Evolutionary conservation across 2,797 vertebrate genomes (phyloP).

Genomic region (Natrix natrix): DNA sequence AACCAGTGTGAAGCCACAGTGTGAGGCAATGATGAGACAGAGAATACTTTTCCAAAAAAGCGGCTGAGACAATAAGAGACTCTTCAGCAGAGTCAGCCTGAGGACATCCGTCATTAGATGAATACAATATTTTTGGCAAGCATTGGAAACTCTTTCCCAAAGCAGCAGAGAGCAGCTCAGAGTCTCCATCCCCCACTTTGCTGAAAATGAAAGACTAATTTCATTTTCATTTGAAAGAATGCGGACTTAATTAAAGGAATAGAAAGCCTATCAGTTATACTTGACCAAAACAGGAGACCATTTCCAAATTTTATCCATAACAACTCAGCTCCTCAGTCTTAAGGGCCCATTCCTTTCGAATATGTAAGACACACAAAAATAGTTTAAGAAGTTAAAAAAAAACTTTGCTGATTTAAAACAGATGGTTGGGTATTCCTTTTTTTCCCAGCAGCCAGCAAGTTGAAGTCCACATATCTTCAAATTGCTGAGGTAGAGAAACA

Average conservation of each 20-base stretch:
- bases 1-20: background rate
- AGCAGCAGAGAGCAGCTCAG: conserved; percentile 40
- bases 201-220: background rate
- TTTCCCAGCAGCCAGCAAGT: background rate
- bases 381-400: background rate
- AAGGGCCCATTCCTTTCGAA: background rate
- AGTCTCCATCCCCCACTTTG: background rate
- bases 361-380: conserved; percentile 11
- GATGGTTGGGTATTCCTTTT: background rate
- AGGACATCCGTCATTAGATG: conserved; percentile 2
- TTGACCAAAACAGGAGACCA: conserved; percentile 14
- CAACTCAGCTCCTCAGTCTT: conserved; percentile 16
- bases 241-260: conserved; percentile 19
- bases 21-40: background rate
- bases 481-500: background rate
- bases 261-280: conserved; percentile 24
- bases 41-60: background rate
- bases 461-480: background rate
- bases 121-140: background rate
- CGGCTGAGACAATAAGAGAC: background rate
- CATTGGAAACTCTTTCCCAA: conserved; percentile 17
- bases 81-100: background rate
- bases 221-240: background rate
- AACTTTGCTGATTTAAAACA: conserved; percentile 26
- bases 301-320: conserved; percentile 27